Percentiles rank a stretch among this genome's conserved stretches.
phyloP scores from a whole-genome alignment of 2,888 invertebrate species.

The Drosophila recens region DNA sequence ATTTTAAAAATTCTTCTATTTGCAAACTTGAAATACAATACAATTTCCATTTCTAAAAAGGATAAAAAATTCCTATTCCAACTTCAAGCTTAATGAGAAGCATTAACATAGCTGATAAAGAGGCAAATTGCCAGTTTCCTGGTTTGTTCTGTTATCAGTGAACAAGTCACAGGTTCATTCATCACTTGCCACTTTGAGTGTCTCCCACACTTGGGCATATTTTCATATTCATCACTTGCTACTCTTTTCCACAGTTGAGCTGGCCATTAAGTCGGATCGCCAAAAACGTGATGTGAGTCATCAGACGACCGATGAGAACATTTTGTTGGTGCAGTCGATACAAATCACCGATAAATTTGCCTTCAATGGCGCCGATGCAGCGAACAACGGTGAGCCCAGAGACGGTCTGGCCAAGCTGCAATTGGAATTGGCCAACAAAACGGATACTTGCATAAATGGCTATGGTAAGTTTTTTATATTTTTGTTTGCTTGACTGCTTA shows the following conservation, averaged over 20 bases:
- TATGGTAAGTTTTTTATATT: slow-evolving; percentile 81
- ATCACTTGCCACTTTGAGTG: slow-evolving; percentile 6
- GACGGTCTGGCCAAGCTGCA: slow-evolving; percentile 90
- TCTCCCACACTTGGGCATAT: slow-evolving; percentile 53
- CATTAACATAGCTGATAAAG: slow-evolving; percentile 18
- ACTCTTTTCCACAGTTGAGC: slow-evolving; percentile 56
- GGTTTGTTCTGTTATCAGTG: slow-evolving; percentile 9
- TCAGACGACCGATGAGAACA: slow-evolving; percentile 89
- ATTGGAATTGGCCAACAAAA: slow-evolving; percentile 87
- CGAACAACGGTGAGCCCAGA: slow-evolving; percentile 62
- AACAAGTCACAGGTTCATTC: slow-evolving; percentile 22
- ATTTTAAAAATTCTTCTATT: background rate
- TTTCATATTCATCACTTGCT: slow-evolving; percentile 56
- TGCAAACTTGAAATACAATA: background rate
- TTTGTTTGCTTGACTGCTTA: slow-evolving; percentile 9
- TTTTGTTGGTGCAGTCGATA: slow-evolving; percentile 95
- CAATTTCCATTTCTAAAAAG: background rate
- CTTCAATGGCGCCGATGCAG: slow-evolving; percentile 88
- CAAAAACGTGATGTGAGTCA: slow-evolving; percentile 84
- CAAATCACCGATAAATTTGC: slow-evolving; percentile 97
- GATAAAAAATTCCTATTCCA: background rate
- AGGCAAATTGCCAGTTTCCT: slow-evolving; percentile 8
- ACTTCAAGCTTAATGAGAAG: background rate
- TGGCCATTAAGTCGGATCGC: slow-evolving; percentile 78
- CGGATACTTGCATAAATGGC: slow-evolving; percentile 85